Conservation (phyloP, 2,888 invertebrate species). For the Anarsia innoxiella region DNA sequence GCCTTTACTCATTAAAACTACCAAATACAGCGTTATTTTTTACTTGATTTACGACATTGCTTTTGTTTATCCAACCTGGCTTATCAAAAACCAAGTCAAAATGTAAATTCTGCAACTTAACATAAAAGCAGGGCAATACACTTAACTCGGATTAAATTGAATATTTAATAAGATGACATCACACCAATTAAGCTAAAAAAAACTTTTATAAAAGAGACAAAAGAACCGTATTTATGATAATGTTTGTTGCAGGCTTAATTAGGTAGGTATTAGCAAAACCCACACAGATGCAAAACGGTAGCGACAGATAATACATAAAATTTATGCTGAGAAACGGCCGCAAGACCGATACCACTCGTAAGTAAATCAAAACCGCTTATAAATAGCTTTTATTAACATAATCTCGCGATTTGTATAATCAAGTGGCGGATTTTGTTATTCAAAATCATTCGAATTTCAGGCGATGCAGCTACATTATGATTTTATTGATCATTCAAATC, state of each 20-base stretch:
- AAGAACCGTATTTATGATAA: slow-evolving; percentile 42
- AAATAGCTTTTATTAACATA: slow-evolving; percentile 65
- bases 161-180: slow-evolving; percentile 19
- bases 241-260: slow-evolving; percentile 40
- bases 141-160: slow-evolving; percentile 15
- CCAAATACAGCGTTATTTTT: slow-evolving; percentile 20
- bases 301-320: slow-evolving; percentile 58
- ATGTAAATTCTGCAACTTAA: slow-evolving; percentile 6
- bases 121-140: slow-evolving; percentile 11
- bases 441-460: slow-evolving; percentile 46
- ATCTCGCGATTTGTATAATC: slow-evolving; percentile 69
- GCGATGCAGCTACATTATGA: slow-evolving; percentile 40
- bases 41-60: slow-evolving; percentile 8
- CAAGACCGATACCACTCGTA: slow-evolving; percentile 46
- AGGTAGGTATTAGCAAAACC: slow-evolving; percentile 48
- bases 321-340: slow-evolving; percentile 57
- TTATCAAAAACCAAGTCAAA: background rate
- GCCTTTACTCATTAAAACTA: slow-evolving; percentile 42
- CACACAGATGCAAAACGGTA: slow-evolving; percentile 63
- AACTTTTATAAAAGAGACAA: slow-evolving; percentile 37
- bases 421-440: slow-evolving; percentile 57
- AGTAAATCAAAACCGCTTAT: slow-evolving; percentile 67
- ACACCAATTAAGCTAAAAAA: slow-evolving; percentile 29
- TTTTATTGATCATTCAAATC: slow-evolving; percentile 36
- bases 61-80: background rate